phyloP scores from a whole-genome alignment of 2,888 invertebrate genomes.

The Leucoptera coffeella region DNA sequence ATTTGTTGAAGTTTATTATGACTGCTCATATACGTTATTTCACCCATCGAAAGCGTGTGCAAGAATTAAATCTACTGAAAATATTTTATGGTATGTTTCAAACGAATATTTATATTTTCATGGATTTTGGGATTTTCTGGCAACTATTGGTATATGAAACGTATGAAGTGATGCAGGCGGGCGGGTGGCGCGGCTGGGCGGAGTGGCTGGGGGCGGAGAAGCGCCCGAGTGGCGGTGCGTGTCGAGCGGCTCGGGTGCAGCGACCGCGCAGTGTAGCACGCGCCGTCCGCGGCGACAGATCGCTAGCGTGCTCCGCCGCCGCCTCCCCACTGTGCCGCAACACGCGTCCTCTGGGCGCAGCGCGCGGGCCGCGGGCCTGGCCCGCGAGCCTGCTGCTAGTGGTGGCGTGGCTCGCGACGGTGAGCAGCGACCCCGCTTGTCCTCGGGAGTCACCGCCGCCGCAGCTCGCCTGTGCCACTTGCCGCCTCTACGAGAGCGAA shows the following conservation, averaged over 20 bases:
- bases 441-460: conserved; percentile 24
- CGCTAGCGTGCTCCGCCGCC: conserved; percentile 44
- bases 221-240: too few species aligned
- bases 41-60: too few species aligned
- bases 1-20: too few species aligned
- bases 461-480: conserved; percentile 41
- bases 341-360: conserved; percentile 52
- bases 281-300: conserved; percentile 45
- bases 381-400: conserved; percentile 52
- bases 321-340: conserved; percentile 47
- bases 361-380: conserved; percentile 53
- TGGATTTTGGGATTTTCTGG: too few species aligned
- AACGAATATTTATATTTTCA: too few species aligned
- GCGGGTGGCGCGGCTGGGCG: too few species aligned
- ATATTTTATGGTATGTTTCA: too few species aligned
- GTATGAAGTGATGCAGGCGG: too few species aligned
- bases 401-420: conserved; percentile 44
- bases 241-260: conserved; percentile 17
- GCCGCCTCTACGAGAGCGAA: conserved; percentile 38
- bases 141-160: too few species aligned
- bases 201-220: too few species aligned
- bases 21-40: too few species aligned
- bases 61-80: too few species aligned
- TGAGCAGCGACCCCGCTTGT: conserved; percentile 32
- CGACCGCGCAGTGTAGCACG: conserved; percentile 39